Base-by-base conservation (phyloP, 2,113 vertebrate genomes). In the Porphyrio hochstetteri region DNA sequence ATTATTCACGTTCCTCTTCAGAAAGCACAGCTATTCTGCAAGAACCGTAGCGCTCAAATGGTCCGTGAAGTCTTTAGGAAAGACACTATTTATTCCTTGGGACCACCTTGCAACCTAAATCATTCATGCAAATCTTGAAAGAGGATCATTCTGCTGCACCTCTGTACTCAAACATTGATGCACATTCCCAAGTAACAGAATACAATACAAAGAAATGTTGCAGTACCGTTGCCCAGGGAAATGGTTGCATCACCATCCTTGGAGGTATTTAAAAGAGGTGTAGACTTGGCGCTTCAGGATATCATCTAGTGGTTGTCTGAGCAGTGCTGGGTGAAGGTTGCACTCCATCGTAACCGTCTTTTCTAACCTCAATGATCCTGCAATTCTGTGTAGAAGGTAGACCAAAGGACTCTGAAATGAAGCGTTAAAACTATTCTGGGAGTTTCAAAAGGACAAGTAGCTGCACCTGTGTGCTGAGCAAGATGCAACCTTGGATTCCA, bases 231-330 rank as follows among this genome's bases (percentile, higher is more conserved):
- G 11, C 10, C 67, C 5, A 2, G 8, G 7, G 2, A 81, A 27
- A 12, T 7, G 7, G 9, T 23, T 35, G 10, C 50, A 18, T 24
- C 4, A 13, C 9, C 16, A 42, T 2, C 8, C 23, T 5, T 67
- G 23, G 5, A 50, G 29, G 12, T 29, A 35, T 42, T 61, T 42
- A 57, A 40, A 72, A 50, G 14, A n/a, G 0, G 0, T 3, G 3
- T 23, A 63, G 29, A 87, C 11, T 5, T 17, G 11, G 25, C 5
- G 7, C 18, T 19, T 48, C 29, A 0, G 9, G 24, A 59, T 31
- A 11, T 1, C 4, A 14, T 77, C 75, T 29, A 59, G 17, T 44
- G 69, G 42, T 18, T 11, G 55, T 14, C 14, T 36, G 52, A 17
- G 17, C 7, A 25, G 10, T 75, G 18, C 12, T 44, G 16, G 7